Percentiles rank a stretch among this genome's conserved stretches.
Evolutionary conservation across 2,888 invertebrate species (phyloP).

Genomic region (Aphrophora alni): DNA sequence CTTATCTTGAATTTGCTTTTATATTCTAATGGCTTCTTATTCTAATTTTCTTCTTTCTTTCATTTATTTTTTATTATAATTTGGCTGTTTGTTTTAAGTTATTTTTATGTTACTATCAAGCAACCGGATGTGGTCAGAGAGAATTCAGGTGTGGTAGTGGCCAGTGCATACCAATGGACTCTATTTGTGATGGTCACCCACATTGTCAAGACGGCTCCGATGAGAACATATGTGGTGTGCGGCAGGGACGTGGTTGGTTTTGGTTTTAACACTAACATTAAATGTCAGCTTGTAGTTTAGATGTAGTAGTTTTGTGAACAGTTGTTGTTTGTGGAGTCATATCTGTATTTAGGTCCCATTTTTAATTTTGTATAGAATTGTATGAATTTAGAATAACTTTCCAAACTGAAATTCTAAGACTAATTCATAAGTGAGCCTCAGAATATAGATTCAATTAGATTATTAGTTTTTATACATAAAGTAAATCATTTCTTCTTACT

Average conservation of each 20-base stretch:
- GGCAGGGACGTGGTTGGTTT: slow-evolving; percentile 60
- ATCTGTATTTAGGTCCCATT: too few relatives aligned
- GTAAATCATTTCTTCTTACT: too few relatives aligned
- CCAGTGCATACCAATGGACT: slow-evolving; percentile 65
- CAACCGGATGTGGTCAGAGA: slow-evolving; percentile 39
- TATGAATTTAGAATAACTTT: too few relatives aligned
- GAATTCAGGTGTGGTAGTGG: slow-evolving; percentile 57
- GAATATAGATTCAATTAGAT: too few relatives aligned
- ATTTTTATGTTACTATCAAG: slow-evolving; percentile 18
- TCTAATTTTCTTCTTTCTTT: slow-evolving; percentile 15
- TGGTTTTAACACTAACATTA: slow-evolving; percentile 23
- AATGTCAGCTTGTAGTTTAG: background rate
- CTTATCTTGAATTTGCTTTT: background rate
- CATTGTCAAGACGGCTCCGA: slow-evolving; percentile 72
- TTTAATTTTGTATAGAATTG: too few relatives aligned
- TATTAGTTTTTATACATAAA: too few relatives aligned
- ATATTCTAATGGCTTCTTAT: background rate
- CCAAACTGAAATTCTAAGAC: too few relatives aligned
- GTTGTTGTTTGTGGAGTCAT: background rate
- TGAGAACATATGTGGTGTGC: slow-evolving; percentile 65
- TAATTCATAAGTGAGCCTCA: too few relatives aligned
- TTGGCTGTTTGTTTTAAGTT: slow-evolving; percentile 8
- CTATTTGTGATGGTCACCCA: slow-evolving; percentile 65
- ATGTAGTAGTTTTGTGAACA: background rate
- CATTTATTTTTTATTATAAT: slow-evolving; percentile 20